Base-by-base conservation (phyloP, 1,140 invertebrate species). In the Drosophila trapezifrons region DNA sequence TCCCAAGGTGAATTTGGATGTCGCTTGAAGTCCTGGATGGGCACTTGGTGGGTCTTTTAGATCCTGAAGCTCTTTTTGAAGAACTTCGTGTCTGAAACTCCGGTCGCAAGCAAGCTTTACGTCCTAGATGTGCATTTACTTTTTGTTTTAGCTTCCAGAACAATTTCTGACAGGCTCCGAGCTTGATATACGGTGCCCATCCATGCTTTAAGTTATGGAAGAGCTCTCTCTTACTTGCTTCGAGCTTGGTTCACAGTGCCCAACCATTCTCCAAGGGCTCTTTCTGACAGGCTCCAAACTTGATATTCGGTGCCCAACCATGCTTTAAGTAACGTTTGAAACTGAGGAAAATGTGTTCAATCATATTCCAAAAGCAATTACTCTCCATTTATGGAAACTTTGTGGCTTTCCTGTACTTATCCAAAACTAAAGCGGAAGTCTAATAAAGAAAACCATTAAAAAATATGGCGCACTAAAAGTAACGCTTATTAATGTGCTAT, bases 1-100 rank as follows among this genome's bases (percentile, higher is more conserved):
- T 37, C 51, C 51, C 51, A 54, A 37, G 51, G 51, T 54, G 32
- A 37, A 22, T 22, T 54, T n/a, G 13, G 18, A 52, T 35, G 29
- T 35, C 10, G 6, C 10, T 18, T 51, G 25, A 7, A 32, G 10
- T 18, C 2, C 7, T 9, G 7, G 1, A 52, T 3, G 7, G 22
- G 3, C 17, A 35, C 17, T 32, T 15, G 4, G 13, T 20, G 12
- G 29, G 7, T n/a, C 18, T 52, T 4, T 17, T 1, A 10, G 22
- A n/a, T n/a, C n/a, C n/a, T n/a, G n/a, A n/a, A n/a, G n/a, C n/a
- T n/a, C n/a, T n/a, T n/a, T n/a, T n/a, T n/a, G n/a, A n/a, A n/a
- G n/a, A n/a, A n/a, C n/a, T n/a, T n/a, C n/a, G n/a, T n/a, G n/a
- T n/a, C n/a, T n/a, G n/a, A n/a, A n/a, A n/a, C n/a, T n/a, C n/a